Evolutionary conservation across 2,797 vertebrate genomes (phyloP), one percentile per base, ranked within the genome.

Genomic region (Tragelaphus eurycerus): DNA sequence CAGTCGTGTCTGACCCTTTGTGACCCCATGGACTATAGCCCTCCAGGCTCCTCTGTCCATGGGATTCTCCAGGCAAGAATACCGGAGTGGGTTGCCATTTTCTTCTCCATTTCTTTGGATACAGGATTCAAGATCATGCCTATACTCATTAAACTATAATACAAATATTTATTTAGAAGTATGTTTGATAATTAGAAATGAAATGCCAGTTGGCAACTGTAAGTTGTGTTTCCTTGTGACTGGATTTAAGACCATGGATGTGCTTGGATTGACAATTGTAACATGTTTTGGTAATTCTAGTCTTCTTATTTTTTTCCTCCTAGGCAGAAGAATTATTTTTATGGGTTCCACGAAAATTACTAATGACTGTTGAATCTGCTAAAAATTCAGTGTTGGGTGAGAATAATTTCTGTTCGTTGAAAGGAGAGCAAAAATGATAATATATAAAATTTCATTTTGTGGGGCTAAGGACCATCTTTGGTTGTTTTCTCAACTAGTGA

Each of bases 291-390:
- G 89, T 95, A n/a, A 87, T 90, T 89, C 52, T 86, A 3, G 50
- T 85, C 15, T 96, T 96, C 86, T 89, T 71, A 38, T 85, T 52
- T 97, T 97, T 96, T 93, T 29, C 43, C 76, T 79, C 96, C 29
- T 86, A 99, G 99, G 99, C 99, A 95, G 99, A 99, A 98, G 99
- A 99, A 95, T 98, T 99, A 76, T 99, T 99, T 98, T 99, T 99
- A 83, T 99, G 99, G 99, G 99, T 99, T 98, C 99, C 99, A 97
- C 99, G 99, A 98, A 99, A 99, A 99, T 99, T 99, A 98, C 98
- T 99, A 95, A 99, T 99, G 99, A 99, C 99, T 0, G 99, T 99
- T 97, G 99, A 99, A 97, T 99, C 99, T 3, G 99, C 99, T 95
- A 99, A 99, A 98, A 99, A 98, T 98, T 99, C 99, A 78, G 93